These are phyloP conservation scores for Actinia tenebrosa DNA, from an alignment of 64 coral and sea anemone species.

Conservation along the genomic window DNA sequence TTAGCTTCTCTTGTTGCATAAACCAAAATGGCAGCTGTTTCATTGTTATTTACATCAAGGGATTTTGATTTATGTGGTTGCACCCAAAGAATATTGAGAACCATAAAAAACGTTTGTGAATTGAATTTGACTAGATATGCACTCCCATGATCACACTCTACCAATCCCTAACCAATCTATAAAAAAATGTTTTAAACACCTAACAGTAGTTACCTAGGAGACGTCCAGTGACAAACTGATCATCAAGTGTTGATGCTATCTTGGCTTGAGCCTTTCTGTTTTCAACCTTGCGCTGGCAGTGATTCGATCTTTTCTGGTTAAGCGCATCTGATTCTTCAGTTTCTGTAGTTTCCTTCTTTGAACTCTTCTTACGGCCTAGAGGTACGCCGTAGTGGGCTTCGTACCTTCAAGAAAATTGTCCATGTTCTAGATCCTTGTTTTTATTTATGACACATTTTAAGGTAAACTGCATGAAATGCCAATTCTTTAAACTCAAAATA, in stretches of 20 bases:
- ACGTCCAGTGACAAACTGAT: slow-evolving; percentile 85
- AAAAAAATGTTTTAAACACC: background rate
- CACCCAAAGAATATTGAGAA: no score
- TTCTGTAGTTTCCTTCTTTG: slow-evolving; percentile 41
- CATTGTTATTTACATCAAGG: no score
- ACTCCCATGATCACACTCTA: no score
- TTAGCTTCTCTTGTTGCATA: no score
- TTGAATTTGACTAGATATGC: no score
- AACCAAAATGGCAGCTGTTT: no score
- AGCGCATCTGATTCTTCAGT: slow-evolving; percentile 69
- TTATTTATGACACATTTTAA: background rate
- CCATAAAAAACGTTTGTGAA: no score
- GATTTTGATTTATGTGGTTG: no score
- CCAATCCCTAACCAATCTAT: no score
- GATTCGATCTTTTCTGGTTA: slow-evolving; percentile 82
- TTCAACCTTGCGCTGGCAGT: slow-evolving; percentile 60
- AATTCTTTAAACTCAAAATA: no score
- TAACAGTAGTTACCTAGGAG: slow-evolving; percentile 53
- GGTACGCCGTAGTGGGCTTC: slow-evolving; percentile 87
- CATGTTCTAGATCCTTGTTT: background rate
- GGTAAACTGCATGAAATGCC: no score
- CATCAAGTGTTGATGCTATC: slow-evolving; percentile 43
- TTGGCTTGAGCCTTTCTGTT: slow-evolving; percentile 41
- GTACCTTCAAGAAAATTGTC: slow-evolving; percentile 37
- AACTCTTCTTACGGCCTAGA: slow-evolving; percentile 86